Evolutionary conservation across 2,113 vertebrate species (phyloP), one percentile per base, ranked within the genome.

Genomic region (Salvelinus namaycush): DNA sequence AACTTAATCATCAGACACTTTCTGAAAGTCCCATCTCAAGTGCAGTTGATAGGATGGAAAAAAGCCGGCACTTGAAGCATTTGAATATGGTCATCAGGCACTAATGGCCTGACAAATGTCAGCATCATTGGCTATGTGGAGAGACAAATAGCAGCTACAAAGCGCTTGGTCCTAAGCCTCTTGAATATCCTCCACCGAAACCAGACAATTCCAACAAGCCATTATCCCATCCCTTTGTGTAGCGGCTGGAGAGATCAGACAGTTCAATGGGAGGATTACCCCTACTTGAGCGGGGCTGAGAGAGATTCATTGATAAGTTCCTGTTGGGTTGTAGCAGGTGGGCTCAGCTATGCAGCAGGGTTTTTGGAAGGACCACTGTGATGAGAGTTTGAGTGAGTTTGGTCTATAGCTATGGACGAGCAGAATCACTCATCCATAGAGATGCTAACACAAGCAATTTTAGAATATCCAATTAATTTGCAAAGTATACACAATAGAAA

Each of bases 271-370:
- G 95, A 94, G 95, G 95, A 96, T 96, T 96, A 96, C 92, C 90
- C 93, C 93, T 94, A 94, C 94, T 96, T 95, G 92, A 93, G 88
- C 90, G 91, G 93, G 87, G 93, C 94, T 95, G 92, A 94, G 90
- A 93, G 93, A 95, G 94, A 96, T 95, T 94, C 96, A 96, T 96
- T 96, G 95, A 96, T 96, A 96, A 95, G 94, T 96, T 96, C 95
- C 95, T 95, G 94, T 95, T 94, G 91, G 91, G 78, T 93, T 95
- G 93, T 91, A 92, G 89, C 87, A 90, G 91, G 95, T 91, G 91
- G 82, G 81, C 89, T 89, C 88, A 89, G 87, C 89, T 91, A 89
- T 83, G 77, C 87, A 75, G 89, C 80, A 13, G 39, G 20, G 20
- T 20, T 20, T 13, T 54, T 54, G 51, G 51, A 14, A 54, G 12